Evolutionary conservation across 1,140 invertebrate species (phyloP).

Genomic region (Matsumurasca onukii): DNA sequence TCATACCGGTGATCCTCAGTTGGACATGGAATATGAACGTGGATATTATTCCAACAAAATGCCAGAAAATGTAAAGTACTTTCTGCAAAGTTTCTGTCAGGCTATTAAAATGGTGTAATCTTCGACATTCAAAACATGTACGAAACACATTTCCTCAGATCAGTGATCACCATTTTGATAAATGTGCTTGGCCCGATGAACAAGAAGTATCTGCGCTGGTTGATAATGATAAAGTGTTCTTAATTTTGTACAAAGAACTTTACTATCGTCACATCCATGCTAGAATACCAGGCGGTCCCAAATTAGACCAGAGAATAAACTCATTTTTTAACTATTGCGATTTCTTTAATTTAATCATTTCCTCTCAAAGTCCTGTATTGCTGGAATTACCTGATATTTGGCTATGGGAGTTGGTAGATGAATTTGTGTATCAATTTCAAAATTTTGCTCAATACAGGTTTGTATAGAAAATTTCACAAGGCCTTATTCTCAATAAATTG

Average conservation of each 20-base stretch:
- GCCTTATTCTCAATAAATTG: too few species aligned
- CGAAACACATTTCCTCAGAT: background rate
- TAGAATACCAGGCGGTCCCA: slow-evolving; percentile 78
- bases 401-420: slow-evolving; percentile 99
- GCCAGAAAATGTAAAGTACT: too few species aligned
- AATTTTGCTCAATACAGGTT: slow-evolving; percentile 92
- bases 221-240: slow-evolving; percentile 55
- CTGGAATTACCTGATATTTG: slow-evolving; percentile 97
- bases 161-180: background rate
- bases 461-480: too few species aligned
- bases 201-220: background rate
- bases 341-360: slow-evolving; percentile 96
- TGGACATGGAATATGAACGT: too few species aligned
- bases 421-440: slow-evolving; percentile 95
- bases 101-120: too few species aligned
- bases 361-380: slow-evolving; percentile 82
- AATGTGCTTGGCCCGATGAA: background rate
- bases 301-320: slow-evolving; percentile 87
- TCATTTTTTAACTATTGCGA: slow-evolving; percentile 99
- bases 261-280: slow-evolving; percentile 98
- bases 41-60: too few species aligned
- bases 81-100: too few species aligned
- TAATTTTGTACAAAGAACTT: slow-evolving; percentile 96
- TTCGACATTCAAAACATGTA: too few species aligned
- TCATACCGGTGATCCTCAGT: too few species aligned